Evolutionary conservation across 2,797 vertebrate genomes (phyloP), one percentile per base, ranked within the genome.

Genomic region (Alca torda): DNA sequence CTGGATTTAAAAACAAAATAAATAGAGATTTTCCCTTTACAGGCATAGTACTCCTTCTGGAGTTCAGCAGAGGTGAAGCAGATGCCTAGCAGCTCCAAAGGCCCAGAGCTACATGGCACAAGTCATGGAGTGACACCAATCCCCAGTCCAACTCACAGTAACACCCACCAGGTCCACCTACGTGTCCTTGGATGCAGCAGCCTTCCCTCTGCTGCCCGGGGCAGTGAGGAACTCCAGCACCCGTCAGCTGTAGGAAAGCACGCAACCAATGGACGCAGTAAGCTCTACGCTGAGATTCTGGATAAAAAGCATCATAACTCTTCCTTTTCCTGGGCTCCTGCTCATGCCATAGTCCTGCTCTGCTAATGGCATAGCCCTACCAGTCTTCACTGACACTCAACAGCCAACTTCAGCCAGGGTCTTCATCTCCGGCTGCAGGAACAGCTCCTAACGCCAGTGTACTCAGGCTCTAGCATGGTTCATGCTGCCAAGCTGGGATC

Each of bases 141-240:
- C 9, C 51, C n/a, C 3, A 2, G 31, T 15, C 17, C 31, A 24
- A 21, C 16, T 26, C 60, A 30, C 4, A 30, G 25, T 18, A 64
- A 48, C 1, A 1, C 16, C 30, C 1, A 1, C 35, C 56, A 54
- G 54, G 31, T 50, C 50, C 23, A 33, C 26, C 41, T 68, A 17
- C 2, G 19, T 2, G 1, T 31, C 17, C 21, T 48, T 37, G 59
- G 53, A 20, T 24, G 26, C 8, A 26, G 59, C 39, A 60, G n/a
- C 35, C 46, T 56, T 54, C 33, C 46, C 13, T 41, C 39, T 30
- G 59, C 57, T 43, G 30, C 64, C 35, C 10, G 30, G 30, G 19
- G n/a, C 0, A 0, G 14, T 12, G 48, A 50, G 57, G 60, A 56
- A 70, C 48, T 19, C 4, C 2, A 25, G 57, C 6, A 19, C 56